Conservation (phyloP, 2,797 vertebrate species). For the Enteromius anoplus region DNA sequence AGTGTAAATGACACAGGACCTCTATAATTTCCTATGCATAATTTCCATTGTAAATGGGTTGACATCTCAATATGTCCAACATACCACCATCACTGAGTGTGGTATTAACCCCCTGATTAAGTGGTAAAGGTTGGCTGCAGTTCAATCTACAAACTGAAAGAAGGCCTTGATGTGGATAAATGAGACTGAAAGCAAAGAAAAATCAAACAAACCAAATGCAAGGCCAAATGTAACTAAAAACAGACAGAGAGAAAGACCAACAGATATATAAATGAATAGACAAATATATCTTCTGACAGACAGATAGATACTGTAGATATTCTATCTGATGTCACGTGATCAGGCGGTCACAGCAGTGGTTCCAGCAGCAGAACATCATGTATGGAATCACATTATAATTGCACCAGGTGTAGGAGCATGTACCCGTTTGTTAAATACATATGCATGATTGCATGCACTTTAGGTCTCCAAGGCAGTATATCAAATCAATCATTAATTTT, state of each 20-base stretch:
- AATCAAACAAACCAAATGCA: constrained; percentile 65
- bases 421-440: constrained; percentile 65
- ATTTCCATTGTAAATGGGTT: constrained; percentile 77
- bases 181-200: constrained; percentile 59
- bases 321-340: constrained; percentile 52
- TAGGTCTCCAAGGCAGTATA: constrained; percentile 62
- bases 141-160: constrained; percentile 71
- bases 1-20: constrained; percentile 64
- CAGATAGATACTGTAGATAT: constrained; percentile 2
- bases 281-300: not conserved
- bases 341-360: constrained; percentile 62
- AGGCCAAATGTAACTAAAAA: constrained; percentile 58
- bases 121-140: constrained; percentile 76
- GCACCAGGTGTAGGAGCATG: constrained; percentile 65
- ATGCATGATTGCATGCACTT: constrained; percentile 68
- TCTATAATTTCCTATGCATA: constrained; percentile 71
- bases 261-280: not conserved
- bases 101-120: constrained; percentile 81
- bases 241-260: not conserved
- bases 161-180: constrained; percentile 75
- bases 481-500: constrained; percentile 67
- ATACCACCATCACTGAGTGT: constrained; percentile 66
- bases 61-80: constrained; percentile 73
- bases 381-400: constrained; percentile 71
- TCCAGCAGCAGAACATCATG: constrained; percentile 56